These are phyloP conservation scores for Indicator maculatus DNA, from an alignment of 2,113 vertebrate species.

Conservation along the genomic window DNA sequence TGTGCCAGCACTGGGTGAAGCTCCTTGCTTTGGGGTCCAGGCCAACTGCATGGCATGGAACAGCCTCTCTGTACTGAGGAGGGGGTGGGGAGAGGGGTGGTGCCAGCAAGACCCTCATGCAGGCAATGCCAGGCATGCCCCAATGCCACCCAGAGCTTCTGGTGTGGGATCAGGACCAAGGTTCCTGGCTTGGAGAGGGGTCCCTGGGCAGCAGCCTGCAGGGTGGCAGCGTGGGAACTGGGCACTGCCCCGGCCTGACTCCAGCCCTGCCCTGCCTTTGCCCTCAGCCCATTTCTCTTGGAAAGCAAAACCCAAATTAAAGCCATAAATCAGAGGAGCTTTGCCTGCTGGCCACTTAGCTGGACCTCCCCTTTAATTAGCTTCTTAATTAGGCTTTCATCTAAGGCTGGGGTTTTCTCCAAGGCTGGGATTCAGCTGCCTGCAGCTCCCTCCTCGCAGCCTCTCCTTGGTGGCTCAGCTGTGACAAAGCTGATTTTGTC, in stretches of 20 bases:
- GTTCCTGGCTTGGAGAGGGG: accelerated
- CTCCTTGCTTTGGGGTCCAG: accelerated
- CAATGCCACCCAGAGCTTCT: not conserved
- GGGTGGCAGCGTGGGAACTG: not conserved
- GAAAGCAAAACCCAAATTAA: conserved; percentile 43
- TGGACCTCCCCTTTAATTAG: conserved; percentile 48
- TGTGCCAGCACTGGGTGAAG: accelerated
- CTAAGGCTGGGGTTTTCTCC: not conserved
- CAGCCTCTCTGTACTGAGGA: not conserved
- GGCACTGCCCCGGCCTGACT: not conserved
- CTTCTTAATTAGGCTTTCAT: conserved; percentile 57
- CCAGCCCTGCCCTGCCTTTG: not conserved
- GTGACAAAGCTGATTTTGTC: not conserved
- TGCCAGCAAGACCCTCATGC: accelerated
- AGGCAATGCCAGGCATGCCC: accelerated
- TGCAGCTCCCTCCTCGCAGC: not conserved
- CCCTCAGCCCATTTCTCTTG: not conserved
- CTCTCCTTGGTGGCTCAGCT: accelerated
- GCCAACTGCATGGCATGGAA: accelerated
- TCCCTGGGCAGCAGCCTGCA: accelerated
- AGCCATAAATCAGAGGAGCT: conserved; percentile 14
- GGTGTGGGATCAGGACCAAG: accelerated
- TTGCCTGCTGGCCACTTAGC: conserved; percentile 31
- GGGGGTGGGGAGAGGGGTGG: accelerated
- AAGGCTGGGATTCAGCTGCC: not conserved